Percentiles rank a stretch among this genome's conserved stretches.
These are phyloP conservation scores for Mus spicilegus DNA, from an alignment of 2,113 vertebrate genomes.

Conservation along the genomic window DNA sequence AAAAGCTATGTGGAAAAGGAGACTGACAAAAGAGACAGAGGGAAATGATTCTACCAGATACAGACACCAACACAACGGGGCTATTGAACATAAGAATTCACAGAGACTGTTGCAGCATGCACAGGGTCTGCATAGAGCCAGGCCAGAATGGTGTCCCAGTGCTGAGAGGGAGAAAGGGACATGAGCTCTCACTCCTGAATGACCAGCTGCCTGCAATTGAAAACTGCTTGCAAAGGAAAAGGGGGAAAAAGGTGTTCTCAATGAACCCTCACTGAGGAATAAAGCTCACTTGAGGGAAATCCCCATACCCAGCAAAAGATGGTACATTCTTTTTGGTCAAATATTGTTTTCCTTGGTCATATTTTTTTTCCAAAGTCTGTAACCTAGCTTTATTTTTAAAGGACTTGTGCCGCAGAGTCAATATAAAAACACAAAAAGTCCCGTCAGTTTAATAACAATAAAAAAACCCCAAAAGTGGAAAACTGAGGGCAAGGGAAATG, in stretches of 20 bases:
- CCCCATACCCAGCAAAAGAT: neutral
- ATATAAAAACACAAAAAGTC: slow-evolving; percentile 75
- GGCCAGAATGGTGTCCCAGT: neutral
- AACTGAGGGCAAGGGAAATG: too few species aligned
- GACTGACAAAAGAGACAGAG: neutral
- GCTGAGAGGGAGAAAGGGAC: neutral
- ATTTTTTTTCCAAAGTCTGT: slow-evolving; percentile 61
- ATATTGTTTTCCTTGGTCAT: neutral
- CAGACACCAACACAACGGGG: neutral
- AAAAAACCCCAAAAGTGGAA: too few species aligned
- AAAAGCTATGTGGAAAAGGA: neutral
- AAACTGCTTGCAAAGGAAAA: neutral
- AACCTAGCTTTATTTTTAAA: slow-evolving; percentile 79
- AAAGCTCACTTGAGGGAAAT: neutral
- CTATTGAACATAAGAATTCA: neutral
- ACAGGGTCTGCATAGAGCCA: neutral
- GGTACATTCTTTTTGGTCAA: neutral
- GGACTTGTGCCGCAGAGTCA: slow-evolving; percentile 75
- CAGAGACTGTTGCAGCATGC: neutral
- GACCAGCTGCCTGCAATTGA: neutral
- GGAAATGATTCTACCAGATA: neutral
- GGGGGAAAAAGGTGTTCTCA: too few species aligned
- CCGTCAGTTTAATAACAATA: too few species aligned
- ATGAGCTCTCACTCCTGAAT: neutral
- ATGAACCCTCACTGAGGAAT: neutral